phyloP scores from a whole-genome alignment of 2,797 vertebrate species.

The Paratrypauchen microcephalus region DNA sequence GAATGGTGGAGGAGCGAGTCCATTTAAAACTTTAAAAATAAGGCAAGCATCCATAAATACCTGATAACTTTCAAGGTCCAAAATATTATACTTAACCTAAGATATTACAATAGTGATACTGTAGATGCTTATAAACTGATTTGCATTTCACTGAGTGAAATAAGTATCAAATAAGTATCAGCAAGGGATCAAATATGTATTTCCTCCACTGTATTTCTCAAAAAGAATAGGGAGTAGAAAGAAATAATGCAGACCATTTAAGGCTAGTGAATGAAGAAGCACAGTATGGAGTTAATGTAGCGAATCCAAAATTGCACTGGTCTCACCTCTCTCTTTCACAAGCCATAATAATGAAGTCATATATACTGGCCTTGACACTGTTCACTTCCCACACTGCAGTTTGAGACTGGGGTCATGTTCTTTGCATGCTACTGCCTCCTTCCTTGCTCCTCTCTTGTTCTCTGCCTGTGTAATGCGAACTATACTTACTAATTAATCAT shows the following conservation, averaged over 20 bases:
- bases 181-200: no score
- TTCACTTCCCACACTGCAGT: background rate
- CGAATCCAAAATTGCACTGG: slow-evolving; percentile 22
- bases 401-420: background rate
- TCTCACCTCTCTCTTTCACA: slow-evolving; percentile 11
- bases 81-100: no score
- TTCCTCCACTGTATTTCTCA: no score
- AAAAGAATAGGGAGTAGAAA: background rate
- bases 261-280: slow-evolving; percentile 3
- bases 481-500: slow-evolving; percentile 39
- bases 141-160: no score
- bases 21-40: no score
- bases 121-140: no score
- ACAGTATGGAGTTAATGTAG: slow-evolving; percentile 24
- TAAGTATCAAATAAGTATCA: no score
- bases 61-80: no score
- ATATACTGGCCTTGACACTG: slow-evolving; percentile 5
- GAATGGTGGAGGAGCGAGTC: no score
- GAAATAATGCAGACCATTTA: slow-evolving; percentile 4
- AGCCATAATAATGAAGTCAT: slow-evolving; percentile 17
- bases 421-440: background rate
- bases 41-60: no score
- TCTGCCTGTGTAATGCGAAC: slow-evolving; percentile 24
- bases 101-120: no score
- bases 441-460: slow-evolving; percentile 1